Base-by-base conservation (phyloP, 2,113 vertebrate genomes). In the Aix galericulata region DNA sequence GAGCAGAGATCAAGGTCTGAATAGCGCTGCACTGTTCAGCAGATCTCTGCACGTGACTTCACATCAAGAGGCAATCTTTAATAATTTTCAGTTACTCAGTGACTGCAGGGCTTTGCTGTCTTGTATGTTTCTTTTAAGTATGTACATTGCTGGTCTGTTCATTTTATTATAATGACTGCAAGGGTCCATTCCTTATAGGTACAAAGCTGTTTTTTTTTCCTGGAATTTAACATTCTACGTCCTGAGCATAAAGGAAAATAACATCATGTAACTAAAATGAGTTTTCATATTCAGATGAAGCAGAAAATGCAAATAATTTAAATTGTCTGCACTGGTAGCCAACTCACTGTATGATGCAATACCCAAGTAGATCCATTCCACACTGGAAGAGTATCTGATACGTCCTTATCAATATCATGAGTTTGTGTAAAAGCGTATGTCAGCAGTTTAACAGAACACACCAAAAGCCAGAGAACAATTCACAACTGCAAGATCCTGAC, bases 331-430 rank as follows among this genome's bases (percentile, higher is more conserved):
- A 53, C 66, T 38, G 36, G 3, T 14, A 69, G 44, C 52, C 56
- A 17, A n/a, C 0, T 36, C 3, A 9, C 23, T 58, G 0, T 12
- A 15, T 34, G 48, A 11, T 52, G 34, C 75, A 83, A 53, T 18
- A 13, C n/a, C 31, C 5, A 63, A 82, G 26, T 12, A 68, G 62
- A 59, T 31, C 71, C 46, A 13, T 25, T 67, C n/a, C 17, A 11
- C 0, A 0, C 72, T 27, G 38, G 76, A 81, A 1, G 52, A 79
- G 16, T 31, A 26, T 52, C 64, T 44, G 18, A 7, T 32, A 1
- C 1, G 15, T 63, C 48, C 31, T 59, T 90, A 21, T 18, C 87
- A 55, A 5, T 9, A 1, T 1, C 10, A 55, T 20, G 81, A 38
- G 63, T 11, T 5, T 29, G 64, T 75, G 59, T 59, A 42, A 53